phyloP scores from a whole-genome alignment of 2,113 vertebrate genomes.

The Trematomus loennbergii region DNA sequence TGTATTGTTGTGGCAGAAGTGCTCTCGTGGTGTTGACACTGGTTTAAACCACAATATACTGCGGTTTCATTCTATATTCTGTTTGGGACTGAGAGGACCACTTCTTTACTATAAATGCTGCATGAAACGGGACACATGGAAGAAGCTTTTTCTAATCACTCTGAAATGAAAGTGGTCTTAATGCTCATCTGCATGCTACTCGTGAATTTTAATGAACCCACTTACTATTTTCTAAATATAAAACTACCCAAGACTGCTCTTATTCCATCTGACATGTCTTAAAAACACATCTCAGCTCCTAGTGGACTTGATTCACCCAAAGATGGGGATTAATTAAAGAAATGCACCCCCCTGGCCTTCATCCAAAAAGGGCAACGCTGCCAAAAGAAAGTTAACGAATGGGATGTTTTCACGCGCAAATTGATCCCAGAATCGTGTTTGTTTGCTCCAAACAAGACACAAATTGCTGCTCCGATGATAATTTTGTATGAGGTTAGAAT shows the following conservation, averaged over 20 bases:
- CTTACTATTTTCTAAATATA: not conserved
- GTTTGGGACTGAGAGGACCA: not conserved
- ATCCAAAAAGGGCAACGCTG: constrained; percentile 61
- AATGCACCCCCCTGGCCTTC: constrained; percentile 59
- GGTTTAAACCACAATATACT: constrained; percentile 18
- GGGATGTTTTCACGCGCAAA: constrained; percentile 26
- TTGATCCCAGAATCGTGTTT: constrained; percentile 45
- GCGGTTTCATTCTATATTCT: not conserved
- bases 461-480: constrained; percentile 41
- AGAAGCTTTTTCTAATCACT: not conserved
- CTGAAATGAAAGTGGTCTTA: not conserved
- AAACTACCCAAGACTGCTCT: not conserved
- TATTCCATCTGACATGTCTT: constrained; percentile 23
- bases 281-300: constrained; percentile 14
- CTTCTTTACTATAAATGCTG: constrained; percentile 15
- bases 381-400: constrained; percentile 50
- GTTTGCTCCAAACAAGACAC: no score
- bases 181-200: not conserved
- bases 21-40: not conserved
- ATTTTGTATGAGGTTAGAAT: constrained; percentile 41
- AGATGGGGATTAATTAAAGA: constrained; percentile 56
- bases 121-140: no score
- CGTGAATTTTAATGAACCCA: not conserved
- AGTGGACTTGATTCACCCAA: constrained; percentile 11
- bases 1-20: constrained; percentile 9